Base-by-base conservation (phyloP, 2,113 vertebrate genomes). In the Hippocampus zosterae region DNA sequence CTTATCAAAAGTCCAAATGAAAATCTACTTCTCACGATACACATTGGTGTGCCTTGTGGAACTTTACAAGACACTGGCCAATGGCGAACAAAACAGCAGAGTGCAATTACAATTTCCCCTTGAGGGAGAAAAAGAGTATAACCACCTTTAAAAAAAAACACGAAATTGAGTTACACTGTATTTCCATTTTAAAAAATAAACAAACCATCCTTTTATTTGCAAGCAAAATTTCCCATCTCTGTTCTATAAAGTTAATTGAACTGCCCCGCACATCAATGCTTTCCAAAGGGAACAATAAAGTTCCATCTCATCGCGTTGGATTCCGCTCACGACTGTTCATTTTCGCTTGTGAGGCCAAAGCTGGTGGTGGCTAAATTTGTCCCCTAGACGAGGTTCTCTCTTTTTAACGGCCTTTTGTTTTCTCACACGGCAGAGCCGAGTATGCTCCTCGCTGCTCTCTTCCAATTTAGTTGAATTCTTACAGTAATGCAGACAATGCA, bases 231-330 rank as follows among this genome's bases (percentile, higher is more conserved):
- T 72, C 64, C 42, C 53, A 23, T 56, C 65, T 62, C 76, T 15
- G 50, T 37, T 8, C 56, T 61, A 68, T 72, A 48, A 75, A 79
- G 70, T 75, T 67, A 83, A 75, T 73, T 81, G 65, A 25, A 1
- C 61, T 65, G 61, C 75, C 33, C 69, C 70, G 71, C 46, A 37
- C 73, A 12, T 68, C 41, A 67, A 74, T 77, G 77, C 29, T 75
- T 69, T 76, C 76, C 59, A 25, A 52, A 60, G 69, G 71, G 71
- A 78, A 65, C 60, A 46, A 76, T 66, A 40, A 16, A 69, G 44
- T 79, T 81, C 65, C 77, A 75, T 75, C 74, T 76, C 60, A 78
- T 85, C 74, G 76, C 44, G 52, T 57, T 76, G 81, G 73, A 81
- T 78, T 83, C 72, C 63, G 60, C 79, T 83, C 73, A 74, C 70